These are phyloP conservation scores for Calliopum simillimum DNA, from an alignment of 2,888 invertebrate species.

Conservation along the genomic window DNA sequence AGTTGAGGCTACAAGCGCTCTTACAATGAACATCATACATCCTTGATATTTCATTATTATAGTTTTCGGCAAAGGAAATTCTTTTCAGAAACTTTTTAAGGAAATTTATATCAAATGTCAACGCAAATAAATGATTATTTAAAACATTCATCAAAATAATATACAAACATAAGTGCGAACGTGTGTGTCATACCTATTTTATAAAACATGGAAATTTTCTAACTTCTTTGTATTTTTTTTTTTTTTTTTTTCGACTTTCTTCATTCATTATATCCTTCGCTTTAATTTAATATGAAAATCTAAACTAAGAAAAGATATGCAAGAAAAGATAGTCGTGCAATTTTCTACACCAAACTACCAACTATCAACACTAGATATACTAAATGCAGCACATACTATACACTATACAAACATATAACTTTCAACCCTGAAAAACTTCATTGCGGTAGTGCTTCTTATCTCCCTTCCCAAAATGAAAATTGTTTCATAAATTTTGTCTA, in stretches of 20 bases:
- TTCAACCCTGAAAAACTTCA: not conserved
- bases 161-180: not conserved
- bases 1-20: no score
- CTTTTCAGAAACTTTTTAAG: constrained; percentile 28
- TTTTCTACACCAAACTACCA: not conserved
- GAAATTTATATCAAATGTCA: constrained; percentile 14
- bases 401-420: not conserved
- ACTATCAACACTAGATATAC: not conserved
- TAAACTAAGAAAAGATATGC: no score
- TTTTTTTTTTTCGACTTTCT: no score
- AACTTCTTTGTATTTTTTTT: no score
- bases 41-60: no score
- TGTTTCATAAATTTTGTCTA: constrained; percentile 24
- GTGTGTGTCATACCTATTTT: no score
- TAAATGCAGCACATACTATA: not conserved
- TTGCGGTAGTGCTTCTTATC: not conserved
- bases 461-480: constrained; percentile 2
- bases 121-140: not conserved
- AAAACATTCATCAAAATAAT: no score
- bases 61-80: no score
- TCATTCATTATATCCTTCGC: no score
- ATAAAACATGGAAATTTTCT: no score
- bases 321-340: not conserved
- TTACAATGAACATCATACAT: no score
- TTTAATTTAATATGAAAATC: no score